These are phyloP conservation scores for Lagopus muta DNA, from an alignment of 2,113 vertebrate genomes.

Conservation along the genomic window DNA sequence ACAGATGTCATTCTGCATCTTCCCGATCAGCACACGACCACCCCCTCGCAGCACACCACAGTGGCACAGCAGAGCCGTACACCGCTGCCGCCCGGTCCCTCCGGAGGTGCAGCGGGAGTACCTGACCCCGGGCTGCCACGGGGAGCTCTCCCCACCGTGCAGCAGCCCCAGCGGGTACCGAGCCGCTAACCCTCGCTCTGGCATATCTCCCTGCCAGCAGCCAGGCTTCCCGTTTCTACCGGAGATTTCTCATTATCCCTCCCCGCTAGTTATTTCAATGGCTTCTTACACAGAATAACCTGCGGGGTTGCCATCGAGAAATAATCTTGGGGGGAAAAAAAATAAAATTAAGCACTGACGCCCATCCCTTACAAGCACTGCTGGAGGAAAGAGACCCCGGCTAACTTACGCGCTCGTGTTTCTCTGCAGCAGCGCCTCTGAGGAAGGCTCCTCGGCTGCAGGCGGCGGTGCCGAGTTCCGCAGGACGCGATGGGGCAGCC, in stretches of 20 bases:
- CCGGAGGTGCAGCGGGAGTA: background rate
- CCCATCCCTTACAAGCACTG: background rate
- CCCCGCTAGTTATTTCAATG: background rate
- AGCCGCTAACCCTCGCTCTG: background rate
- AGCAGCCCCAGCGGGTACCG: fast-evolving
- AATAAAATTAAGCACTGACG: background rate
- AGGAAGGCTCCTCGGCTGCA: background rate
- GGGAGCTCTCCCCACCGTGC: fast-evolving
- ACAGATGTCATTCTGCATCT: background rate
- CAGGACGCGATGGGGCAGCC: background rate
- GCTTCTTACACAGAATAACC: background rate
- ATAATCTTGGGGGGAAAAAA: fast-evolving
- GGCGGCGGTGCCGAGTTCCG: background rate
- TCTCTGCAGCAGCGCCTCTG: background rate
- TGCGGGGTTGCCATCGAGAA: background rate
- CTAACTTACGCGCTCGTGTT: background rate
- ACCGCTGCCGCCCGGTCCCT: background rate
- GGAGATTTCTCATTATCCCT: background rate
- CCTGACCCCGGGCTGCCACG: background rate
- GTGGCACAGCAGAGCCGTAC: background rate
- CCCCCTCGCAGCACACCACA: background rate
- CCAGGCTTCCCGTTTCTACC: background rate
- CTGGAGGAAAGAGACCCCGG: fast-evolving
- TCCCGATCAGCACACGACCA: fast-evolving
- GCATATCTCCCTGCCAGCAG: fast-evolving